phyloP scores from a whole-genome alignment of 2,888 invertebrate species.

The Myathropa florea region DNA sequence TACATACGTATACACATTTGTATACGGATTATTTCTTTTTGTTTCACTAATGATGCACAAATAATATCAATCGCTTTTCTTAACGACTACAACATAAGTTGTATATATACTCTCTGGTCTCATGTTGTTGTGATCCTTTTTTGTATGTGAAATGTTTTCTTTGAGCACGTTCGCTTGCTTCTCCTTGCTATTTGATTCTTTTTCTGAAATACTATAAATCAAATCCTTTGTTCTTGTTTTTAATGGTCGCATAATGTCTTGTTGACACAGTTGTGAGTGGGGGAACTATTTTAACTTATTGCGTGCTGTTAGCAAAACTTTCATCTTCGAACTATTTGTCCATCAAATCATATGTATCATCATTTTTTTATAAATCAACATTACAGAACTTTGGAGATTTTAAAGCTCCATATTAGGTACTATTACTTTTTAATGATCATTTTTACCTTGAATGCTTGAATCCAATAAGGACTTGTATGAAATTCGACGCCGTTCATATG shows the following conservation, averaged over 20 bases:
- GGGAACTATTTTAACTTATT: not conserved
- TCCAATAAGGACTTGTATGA: too few species aligned
- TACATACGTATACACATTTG: not conserved
- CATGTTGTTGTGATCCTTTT: conserved; percentile 57
- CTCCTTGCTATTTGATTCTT: conserved; percentile 37
- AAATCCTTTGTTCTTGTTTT: not conserved
- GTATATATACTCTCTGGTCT: conserved; percentile 25
- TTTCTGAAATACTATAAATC: not conserved
- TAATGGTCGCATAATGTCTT: not conserved
- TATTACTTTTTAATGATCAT: too few species aligned
- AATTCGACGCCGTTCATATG: too few species aligned
- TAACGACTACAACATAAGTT: conserved; percentile 22
- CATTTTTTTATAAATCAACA: too few species aligned
- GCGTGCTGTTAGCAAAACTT: not conserved
- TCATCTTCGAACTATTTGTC: not conserved
- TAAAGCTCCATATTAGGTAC: too few species aligned
- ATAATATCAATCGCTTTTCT: conserved; percentile 52
- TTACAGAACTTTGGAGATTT: too few species aligned
- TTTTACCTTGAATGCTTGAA: too few species aligned
- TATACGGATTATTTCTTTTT: conserved; percentile 15
- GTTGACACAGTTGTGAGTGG: not conserved
- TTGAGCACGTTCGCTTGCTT: conserved; percentile 58
- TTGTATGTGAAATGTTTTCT: conserved; percentile 48
- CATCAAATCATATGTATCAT: not conserved
- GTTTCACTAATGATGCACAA: conserved; percentile 56